Conservation (phyloP, 2,888 invertebrate species). For the Pammene aurita region DNA sequence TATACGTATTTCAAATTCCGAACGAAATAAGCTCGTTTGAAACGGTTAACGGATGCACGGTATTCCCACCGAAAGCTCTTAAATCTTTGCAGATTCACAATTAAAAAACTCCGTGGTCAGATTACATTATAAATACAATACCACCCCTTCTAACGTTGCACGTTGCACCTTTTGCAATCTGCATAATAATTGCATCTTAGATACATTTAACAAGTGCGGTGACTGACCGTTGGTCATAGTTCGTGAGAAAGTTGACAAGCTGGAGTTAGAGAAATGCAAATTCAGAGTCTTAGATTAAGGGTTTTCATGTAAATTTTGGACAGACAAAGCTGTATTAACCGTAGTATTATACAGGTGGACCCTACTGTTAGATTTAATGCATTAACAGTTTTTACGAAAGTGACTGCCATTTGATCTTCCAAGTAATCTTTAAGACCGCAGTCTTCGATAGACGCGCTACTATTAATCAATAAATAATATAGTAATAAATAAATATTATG, state of each 20-base stretch:
- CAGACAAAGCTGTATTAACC: conserved; percentile 2
- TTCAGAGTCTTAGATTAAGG: conserved; percentile 12
- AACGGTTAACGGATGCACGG: conserved; percentile 32
- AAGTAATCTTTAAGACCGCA: too few relatives aligned
- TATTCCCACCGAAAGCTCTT: conserved; percentile 15
- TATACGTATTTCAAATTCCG: conserved; percentile 4
- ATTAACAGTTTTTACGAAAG: not conserved
- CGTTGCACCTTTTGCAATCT: conserved; percentile 30
- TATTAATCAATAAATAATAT: too few relatives aligned
- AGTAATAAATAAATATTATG: too few relatives aligned
- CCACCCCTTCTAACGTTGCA: conserved; percentile 18
- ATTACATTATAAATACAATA: conserved; percentile 13
- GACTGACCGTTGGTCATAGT: conserved; percentile 27
- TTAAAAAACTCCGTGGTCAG: conserved; percentile 23
- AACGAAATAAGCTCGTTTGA: not conserved
- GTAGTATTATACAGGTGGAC: conserved; percentile 11
- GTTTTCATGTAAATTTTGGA: conserved; percentile 16
- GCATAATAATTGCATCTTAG: conserved; percentile 32
- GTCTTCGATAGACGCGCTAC: not conserved
- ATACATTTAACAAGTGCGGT: conserved; percentile 13
- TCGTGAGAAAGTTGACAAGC: conserved; percentile 19
- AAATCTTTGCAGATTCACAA: conserved; percentile 42
- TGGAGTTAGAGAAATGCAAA: conserved; percentile 28
- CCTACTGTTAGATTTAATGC: conserved; percentile 1
- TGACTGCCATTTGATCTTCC: not conserved